Evolutionary conservation across 2,888 invertebrate genomes (phyloP).

Genomic region (Leptinotarsa juncta): DNA sequence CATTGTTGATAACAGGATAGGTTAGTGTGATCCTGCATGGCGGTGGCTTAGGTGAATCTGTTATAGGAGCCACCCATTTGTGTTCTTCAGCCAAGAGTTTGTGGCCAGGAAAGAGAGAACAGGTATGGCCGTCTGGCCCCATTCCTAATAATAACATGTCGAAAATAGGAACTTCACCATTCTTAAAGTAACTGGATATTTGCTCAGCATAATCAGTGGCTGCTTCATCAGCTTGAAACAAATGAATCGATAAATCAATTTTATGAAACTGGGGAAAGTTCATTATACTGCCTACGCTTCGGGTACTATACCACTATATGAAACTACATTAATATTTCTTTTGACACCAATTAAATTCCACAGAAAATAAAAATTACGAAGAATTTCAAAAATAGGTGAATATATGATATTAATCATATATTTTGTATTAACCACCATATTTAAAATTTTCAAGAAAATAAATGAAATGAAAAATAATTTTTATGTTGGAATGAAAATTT

Average conservation of each 20-base stretch:
- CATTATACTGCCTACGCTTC: background rate
- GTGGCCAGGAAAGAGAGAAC: constrained; percentile 93
- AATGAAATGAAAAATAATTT: no score
- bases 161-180: constrained; percentile 75
- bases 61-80: constrained; percentile 83
- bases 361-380: no score
- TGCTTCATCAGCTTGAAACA: constrained; percentile 75
- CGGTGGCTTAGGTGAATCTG: constrained; percentile 97
- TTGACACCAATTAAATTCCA: no score
- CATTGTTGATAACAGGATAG: constrained; percentile 88
- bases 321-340: no score
- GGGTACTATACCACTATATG: no score
- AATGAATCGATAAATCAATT: background rate
- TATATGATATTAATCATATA: no score
- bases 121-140: constrained; percentile 99
- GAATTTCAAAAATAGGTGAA: no score
- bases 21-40: constrained; percentile 91
- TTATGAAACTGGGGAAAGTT: background rate
- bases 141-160: constrained; percentile 93
- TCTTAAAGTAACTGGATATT: constrained; percentile 73
- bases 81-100: constrained; percentile 72
- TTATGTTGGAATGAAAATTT: no score
- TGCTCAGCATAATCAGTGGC: constrained; percentile 80
- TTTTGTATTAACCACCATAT: no score
- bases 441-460: no score